A percentile compares a stretch with the other conserved stretches of the same genome.
Conservation (phyloP, 2,888 invertebrate genomes). For the Caenorhabditis sp. region DNA sequence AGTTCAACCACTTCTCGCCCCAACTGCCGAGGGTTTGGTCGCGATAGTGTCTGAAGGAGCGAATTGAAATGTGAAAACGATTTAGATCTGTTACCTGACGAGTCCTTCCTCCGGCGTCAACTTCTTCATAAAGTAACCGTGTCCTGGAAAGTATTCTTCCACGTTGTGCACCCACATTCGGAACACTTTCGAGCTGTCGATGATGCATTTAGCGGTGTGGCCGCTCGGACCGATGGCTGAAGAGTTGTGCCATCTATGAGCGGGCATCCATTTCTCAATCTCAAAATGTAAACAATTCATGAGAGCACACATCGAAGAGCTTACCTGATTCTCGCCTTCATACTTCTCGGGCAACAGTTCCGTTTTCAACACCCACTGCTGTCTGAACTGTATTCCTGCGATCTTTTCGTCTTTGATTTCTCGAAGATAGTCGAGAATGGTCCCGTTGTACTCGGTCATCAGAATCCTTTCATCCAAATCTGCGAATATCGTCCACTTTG, state of each 20-base stretch:
- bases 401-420: constrained; percentile 8
- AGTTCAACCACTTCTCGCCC: constrained; percentile 16
- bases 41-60: constrained; percentile 33
- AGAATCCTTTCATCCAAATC: background rate
- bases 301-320: no score
- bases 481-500: constrained; percentile 38
- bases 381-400: constrained; percentile 29
- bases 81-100: constrained; percentile 2
- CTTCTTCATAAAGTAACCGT: background rate
- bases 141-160: constrained; percentile 1
- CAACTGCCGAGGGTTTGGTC: constrained; percentile 19
- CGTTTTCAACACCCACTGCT: constrained; percentile 51
- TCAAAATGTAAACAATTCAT: background rate
- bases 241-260: constrained; percentile 39
- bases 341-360: constrained; percentile 30
- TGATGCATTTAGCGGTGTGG: constrained; percentile 46
- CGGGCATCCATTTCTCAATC: constrained; percentile 41
- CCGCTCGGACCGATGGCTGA: constrained; percentile 10
- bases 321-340: constrained; percentile 1
- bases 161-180: constrained; percentile 26
- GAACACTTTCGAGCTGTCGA: constrained; percentile 26
- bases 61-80: no score
- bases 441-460: background rate
- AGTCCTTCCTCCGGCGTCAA: constrained; percentile 22
- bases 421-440: background rate